These are phyloP conservation scores for Habrosyne pyritoides DNA, from an alignment of 2,888 invertebrate genomes.

Conservation along the genomic window DNA sequence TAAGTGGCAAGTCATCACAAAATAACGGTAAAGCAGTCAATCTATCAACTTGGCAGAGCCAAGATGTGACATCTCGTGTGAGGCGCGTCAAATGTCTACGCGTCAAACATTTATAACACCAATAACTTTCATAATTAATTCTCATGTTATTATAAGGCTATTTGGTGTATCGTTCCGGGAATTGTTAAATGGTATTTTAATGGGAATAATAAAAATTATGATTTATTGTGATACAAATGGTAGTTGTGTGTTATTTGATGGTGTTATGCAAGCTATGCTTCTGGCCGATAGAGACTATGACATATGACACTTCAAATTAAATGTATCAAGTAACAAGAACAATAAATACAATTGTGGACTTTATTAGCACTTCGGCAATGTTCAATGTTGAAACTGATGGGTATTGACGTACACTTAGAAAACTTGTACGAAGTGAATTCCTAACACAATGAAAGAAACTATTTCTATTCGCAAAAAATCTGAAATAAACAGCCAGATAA, in stretches of 20 bases:
- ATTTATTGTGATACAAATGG: constrained; percentile 8
- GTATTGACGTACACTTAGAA: not conserved
- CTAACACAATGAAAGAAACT: not conserved
- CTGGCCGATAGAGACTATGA: not conserved
- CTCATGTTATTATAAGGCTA: constrained; percentile 34
- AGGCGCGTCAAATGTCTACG: constrained; percentile 55
- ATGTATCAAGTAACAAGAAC: no score
- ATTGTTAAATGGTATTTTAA: constrained; percentile 16
- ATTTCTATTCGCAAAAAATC: not conserved
- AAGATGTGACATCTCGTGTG: constrained; percentile 51
- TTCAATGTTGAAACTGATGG: no score
- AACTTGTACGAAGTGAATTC: not conserved
- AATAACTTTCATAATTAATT: constrained; percentile 44
- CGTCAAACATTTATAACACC: constrained; percentile 52
- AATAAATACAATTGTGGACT: no score
- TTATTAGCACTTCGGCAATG: not conserved
- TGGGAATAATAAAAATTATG: constrained; percentile 12
- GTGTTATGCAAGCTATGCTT: not conserved
- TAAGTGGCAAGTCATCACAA: constrained; percentile 66
- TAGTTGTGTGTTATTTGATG: constrained; percentile 4
- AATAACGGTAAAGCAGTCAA: constrained; percentile 55
- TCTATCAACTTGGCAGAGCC: constrained; percentile 57
- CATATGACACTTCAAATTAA: not conserved
- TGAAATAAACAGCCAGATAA: not conserved
- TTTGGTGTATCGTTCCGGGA: constrained; percentile 28